phyloP scores from a whole-genome alignment of 2,113 vertebrate species.

The Pyrgilauda ruficollis region DNA sequence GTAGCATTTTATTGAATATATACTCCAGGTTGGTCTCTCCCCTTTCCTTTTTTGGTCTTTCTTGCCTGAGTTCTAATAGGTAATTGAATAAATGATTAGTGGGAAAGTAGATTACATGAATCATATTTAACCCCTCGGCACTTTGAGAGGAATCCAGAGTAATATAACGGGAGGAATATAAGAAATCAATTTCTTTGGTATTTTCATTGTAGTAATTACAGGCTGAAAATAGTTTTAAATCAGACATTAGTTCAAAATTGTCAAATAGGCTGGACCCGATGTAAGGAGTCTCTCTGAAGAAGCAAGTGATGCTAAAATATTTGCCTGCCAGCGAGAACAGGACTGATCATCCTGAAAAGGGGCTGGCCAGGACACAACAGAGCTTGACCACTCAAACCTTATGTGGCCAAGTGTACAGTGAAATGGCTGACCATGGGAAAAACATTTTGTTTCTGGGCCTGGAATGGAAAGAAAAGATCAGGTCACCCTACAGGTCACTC shows the following conservation, averaged over 20 bases:
- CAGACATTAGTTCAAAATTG: conserved; percentile 15
- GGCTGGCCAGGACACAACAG: neutral
- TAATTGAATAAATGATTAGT: conserved; percentile 65
- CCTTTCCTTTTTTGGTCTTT: conserved; percentile 38
- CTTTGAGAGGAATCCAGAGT: conserved; percentile 17
- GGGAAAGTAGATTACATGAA: conserved; percentile 51
- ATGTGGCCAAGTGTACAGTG: neutral
- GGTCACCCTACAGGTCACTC: neutral
- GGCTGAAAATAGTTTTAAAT: conserved; percentile 50
- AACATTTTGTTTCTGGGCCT: neutral
- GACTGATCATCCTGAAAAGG: neutral
- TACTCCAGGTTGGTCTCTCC: neutral
- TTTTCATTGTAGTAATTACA: conserved; percentile 51
- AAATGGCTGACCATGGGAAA: neutral
- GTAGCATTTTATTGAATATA: conserved; percentile 23
- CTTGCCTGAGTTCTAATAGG: conserved; percentile 44
- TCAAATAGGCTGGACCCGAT: neutral
- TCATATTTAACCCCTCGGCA: conserved; percentile 56
- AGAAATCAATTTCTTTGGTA: conserved; percentile 43
- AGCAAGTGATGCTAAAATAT: neutral
- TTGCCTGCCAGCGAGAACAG: neutral
- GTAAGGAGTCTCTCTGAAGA: neutral
- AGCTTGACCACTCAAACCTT: neutral
- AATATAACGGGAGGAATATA: conserved; percentile 15
- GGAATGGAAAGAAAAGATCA: neutral